Percentiles rank a stretch among this genome's conserved stretches.
Conservation (phyloP, 2,113 vertebrate species). For the Semicossyphus pulcher region DNA sequence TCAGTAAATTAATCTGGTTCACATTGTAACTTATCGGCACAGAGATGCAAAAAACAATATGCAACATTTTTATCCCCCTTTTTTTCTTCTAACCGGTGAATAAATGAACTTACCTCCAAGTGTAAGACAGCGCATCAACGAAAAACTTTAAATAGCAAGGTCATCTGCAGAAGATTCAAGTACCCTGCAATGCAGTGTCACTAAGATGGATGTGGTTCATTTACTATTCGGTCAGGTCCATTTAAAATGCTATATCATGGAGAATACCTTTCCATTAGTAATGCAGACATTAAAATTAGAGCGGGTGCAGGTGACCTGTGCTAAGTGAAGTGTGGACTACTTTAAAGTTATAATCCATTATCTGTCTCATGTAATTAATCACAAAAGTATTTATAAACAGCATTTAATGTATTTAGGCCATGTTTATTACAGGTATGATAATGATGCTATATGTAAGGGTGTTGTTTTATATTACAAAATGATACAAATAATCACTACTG, state of each 20-base stretch:
- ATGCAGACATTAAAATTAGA: slow-evolving; percentile 78
- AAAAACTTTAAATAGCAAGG: slow-evolving; percentile 78
- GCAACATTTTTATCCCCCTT: slow-evolving; percentile 26
- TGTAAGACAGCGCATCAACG: slow-evolving; percentile 58
- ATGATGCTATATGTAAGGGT: background rate
- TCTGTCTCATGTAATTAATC: slow-evolving; percentile 33
- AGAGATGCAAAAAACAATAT: slow-evolving; percentile 15
- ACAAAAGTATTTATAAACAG: slow-evolving; percentile 6
- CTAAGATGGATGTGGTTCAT: slow-evolving; percentile 82
- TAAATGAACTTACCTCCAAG: slow-evolving; percentile 56
- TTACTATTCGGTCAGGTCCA: slow-evolving; percentile 80
- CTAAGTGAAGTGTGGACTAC: slow-evolving; percentile 54
- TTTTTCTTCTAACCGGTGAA: slow-evolving; percentile 22
- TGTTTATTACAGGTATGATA: background rate
- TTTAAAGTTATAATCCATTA: slow-evolving; percentile 31
- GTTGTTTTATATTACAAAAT: background rate
- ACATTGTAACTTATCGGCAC: background rate
- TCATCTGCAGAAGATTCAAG: slow-evolving; percentile 76
- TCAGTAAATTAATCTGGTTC: background rate
- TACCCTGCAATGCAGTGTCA: slow-evolving; percentile 76
- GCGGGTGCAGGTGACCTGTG: slow-evolving; percentile 62
- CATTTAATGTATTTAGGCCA: background rate
- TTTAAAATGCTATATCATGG: slow-evolving; percentile 80
- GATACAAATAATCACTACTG: slow-evolving; percentile 15
- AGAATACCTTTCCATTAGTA: slow-evolving; percentile 75